Base-by-base conservation (phyloP, 2,888 invertebrate genomes). In the Acrocyrtus sp. region DNA sequence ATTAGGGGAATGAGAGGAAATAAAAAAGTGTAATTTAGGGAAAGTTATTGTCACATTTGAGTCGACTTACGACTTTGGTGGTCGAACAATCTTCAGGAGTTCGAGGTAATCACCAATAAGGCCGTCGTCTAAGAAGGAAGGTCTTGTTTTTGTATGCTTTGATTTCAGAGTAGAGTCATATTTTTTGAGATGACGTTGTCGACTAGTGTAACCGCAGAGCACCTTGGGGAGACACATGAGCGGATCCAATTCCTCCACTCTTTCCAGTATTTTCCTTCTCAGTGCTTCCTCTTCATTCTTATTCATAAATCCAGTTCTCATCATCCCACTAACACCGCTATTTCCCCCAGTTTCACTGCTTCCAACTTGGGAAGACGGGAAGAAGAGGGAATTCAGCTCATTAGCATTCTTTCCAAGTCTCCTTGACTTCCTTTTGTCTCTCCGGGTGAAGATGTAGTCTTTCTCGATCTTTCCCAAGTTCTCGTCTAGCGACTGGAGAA, bases 141-240 rank as follows among this genome's bases (percentile, higher is more conserved):
- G 27, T 15, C 53, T 61, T 15, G 45, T 56, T 19, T 17, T 56
- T 21, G 56, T 41, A 15, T 54, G 48, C 15, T 34, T 29, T 10
- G 19, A 45, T 29, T 15, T 47, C 6, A 24, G 21, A 26, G 5
- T 19, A 21, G 34, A 12, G 41, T 58, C 27, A n/a, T 53, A 53
- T 27, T 63, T 70, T n/a, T n/a, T n/a, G 6, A n/a, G n/a, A n/a
- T 50, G 62, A 22, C 47, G 51, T 39, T 26, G 50, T 10, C 65
- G 57, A 19, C 56, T 58, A 41, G 58, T 75, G 56, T 74, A 63
- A 3, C 76, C 76, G 39, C 76, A 77, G n/a, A 77, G 50, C 12
- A 72, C 77, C 57, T 77, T 77, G 0, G 77, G 77, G 27, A 77
- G 66, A 50, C 77, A 77, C 63, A 74, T 65, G 21, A 77, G 65